Base-by-base conservation (phyloP, 2,888 invertebrate species). In the Caenorhabditis sp. region DNA sequence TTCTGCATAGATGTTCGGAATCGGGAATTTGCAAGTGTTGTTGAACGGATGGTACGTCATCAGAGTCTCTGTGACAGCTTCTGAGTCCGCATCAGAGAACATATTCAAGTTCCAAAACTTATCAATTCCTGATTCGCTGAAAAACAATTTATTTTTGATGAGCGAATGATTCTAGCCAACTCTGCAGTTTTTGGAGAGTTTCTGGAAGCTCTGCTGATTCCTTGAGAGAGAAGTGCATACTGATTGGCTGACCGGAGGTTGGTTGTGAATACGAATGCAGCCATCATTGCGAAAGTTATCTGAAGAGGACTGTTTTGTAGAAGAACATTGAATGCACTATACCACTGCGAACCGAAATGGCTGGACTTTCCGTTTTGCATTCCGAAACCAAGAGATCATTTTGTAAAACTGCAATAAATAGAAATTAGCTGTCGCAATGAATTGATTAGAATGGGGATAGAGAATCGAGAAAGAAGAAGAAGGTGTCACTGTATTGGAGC, bases 21-120 rank as follows among this genome's bases (percentile, higher is more conserved):
- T 37, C 9, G 85, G 82, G 35, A 85, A 83, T 47, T 82, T 82
- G 55, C 85, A 85, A 28, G 44, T 37, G 56, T 85, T 85, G 18
- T 85, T 79, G 51, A 85, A 85, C 11, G 85, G 85, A 53, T 85
- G 85, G 53, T 56, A 68, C 2, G 62, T 22, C 1, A 82, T n/a
- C 6, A 80, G 56, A 0, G 79, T 40, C 32, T 70, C 47, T 26
- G 56, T 26, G 9, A 58, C 50, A 13, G 51, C 35, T 58, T 69
- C 62, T 13, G 77, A 69, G 9, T 76, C 61, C 0, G 35, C 20
- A 24, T 76, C 67, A 18, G 53, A 32, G 40, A 76, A 76, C n/a
- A 76, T 53, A 40, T 76, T 74, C 20, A 67, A 24, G 20, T 60
- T 76, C 44, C 67, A 55, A n/a, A 76, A 4, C n/a, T 28, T 76